Base-by-base conservation (phyloP, 2,113 vertebrate species). In the Cromileptes altivelis region DNA sequence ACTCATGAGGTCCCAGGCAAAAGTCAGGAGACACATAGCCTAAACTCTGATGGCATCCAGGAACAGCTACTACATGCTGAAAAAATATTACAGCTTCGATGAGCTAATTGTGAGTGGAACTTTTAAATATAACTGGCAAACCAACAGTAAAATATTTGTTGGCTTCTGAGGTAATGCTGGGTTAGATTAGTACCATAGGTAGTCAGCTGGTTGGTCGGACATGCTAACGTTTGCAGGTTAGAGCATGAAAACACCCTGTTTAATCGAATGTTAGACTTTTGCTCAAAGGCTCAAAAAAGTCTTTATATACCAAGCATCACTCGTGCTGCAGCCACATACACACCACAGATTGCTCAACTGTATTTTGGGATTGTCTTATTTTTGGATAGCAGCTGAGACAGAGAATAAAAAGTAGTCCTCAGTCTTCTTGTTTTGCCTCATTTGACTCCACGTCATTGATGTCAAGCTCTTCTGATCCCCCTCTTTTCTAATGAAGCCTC, bases 381-480 rank as follows among this genome's bases (percentile, higher is more conserved):
- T 70, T 37, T 19, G 30, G 9, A 33, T 52, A 14, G 13, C 49
- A 50, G 37, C 55, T 21, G 1, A 21, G 0, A 12, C 8, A 27
- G 1, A 73, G n/a, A 70, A 47, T 47, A 65, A 21, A 12, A 57
- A 56, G 42, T 6, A 2, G 4, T 56, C 49, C 47, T 60, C 14
- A 10, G 27, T 37, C 25, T 37, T 13, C 37, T 0, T 11, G 0
- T 37, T 65, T 56, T 53, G n/a, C n/a, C 55, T 77, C 58, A 50
- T 77, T 61, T 83, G 30, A 77, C 70, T 63, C 30, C 7, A 4
- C 4, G 8, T 65, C 64, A 9, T 55, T 56, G 9, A 53, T 63
- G 71, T 80, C 65, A 78, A 64, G 23, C 23, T 53, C 52, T 37
- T 55, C 23, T 76, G 13, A 1, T 85, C 37, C 50, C 4, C 19